Base-by-base conservation (phyloP, 2,797 vertebrate species). In the Threskiornis aethiopicus region DNA sequence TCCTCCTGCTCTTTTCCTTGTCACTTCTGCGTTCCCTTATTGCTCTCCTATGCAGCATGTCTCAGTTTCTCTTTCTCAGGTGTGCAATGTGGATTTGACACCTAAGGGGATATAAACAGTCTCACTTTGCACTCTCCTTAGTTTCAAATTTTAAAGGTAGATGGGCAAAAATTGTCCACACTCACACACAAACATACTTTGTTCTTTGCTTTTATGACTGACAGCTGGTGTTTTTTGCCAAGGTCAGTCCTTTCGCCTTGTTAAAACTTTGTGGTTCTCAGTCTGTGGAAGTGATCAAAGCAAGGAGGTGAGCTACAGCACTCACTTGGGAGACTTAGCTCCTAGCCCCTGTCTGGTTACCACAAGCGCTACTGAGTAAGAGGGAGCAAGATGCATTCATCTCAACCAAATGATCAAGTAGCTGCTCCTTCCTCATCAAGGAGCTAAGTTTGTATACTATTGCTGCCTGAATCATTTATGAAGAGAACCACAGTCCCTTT, bases 381-480 rank as follows among this genome's bases (percentile, higher is more conserved):
- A 82, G 33, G 35, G 25, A 93, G 11, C 35, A 69, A 81, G 49
- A 51, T 42, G 46, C 14, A 29, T 51, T 46, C 2, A 20, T 72
- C 49, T 91, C 85, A 84, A 83, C 6, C 16, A 44, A 85, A 83
- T 35, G 29, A 69, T 76, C 41, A 65, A 28, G 37, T 54, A 82
- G 29, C 51, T 72, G 29, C 21, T 93, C 9, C 24, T 83, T 93
- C 42, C 35, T 85, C 64, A 70, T 62, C 42, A 70, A 69, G 54
- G 33, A 84, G 24, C 59, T 86, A 88, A 81, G 54, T 76, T 75
- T 72, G 14, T 76, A 54, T 46, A 57, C 58, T 84, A 83, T 70
- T 88, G 57, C 85, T 95, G 57, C 37, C 62, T 92, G 92, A 97
- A 94, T 94, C 47, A 89, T 89, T 98, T 97, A 95, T 94, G 90